Evolutionary conservation across 2,888 invertebrate species (phyloP), one percentile per base, ranked within the genome.

Genomic region (Phyllotreta striolata): DNA sequence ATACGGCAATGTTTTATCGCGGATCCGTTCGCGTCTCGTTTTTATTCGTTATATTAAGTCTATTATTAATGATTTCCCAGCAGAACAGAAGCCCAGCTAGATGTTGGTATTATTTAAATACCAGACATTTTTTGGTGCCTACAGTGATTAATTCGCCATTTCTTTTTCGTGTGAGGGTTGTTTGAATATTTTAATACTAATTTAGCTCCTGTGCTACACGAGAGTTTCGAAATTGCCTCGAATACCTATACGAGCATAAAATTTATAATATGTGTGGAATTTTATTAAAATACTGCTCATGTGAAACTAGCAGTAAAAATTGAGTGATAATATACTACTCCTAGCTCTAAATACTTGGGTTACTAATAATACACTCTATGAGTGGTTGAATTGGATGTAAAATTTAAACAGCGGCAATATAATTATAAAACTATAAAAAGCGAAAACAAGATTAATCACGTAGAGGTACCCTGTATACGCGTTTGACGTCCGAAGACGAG

Each of bases 71-170:
- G 52, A 52, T 38, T 52, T 52, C 38, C 12, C 34, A 35, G 12
- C 35, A 49, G 38, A 52, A 52, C 52, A 52, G 52, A 52, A 52
- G 52, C 52, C 24, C 38, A 12, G 12, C 52, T 52, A 52, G 52
- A 52, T 14, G 52, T 38, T 13, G 52, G 13, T 52, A 52, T 52
- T 52, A 52, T 52, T 38, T 52, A 52, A 52, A 52, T 52, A 39
- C 52, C 52, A 52, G 13, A 38, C 38, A 52, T 52, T 52, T 49
- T 52, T 52, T 13, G 52, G 38, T 52, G 52, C 52, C 38, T 12
- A 38, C 37, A 39, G 52, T 38, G 52, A 52, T 52, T 52, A 38
- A 14, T 39, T 52, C 39, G 52, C 38, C 7, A 52, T 52, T 52
- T 52, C n/a, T n/a, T 51, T 52, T 52, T 49, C 5, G 8, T 34